phyloP scores from a whole-genome alignment of 35 echinoderm and acorn worm genomes.

The Heliocidaris erythrogramma region DNA sequence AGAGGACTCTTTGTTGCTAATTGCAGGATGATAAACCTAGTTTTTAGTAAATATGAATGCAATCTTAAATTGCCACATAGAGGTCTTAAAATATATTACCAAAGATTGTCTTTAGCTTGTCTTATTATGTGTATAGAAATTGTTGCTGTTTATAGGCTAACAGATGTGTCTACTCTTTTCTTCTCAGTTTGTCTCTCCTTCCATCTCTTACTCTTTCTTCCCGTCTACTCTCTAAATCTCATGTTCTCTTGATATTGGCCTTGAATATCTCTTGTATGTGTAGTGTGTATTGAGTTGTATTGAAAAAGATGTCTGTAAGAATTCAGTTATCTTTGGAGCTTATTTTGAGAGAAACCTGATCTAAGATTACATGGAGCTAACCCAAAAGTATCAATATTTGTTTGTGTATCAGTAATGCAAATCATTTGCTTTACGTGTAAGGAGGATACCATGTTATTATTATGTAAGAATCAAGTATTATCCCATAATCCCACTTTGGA shows the following conservation, averaged over 20 bases:
- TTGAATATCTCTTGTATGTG: background rate
- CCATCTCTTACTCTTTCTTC: background rate
- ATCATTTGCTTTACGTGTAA: background rate
- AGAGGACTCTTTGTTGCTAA: background rate
- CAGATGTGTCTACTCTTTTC: background rate
- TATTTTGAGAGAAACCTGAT: too few species aligned
- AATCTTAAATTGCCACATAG: background rate
- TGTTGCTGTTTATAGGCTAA: background rate
- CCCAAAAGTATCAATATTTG: too few species aligned
- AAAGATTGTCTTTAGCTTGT: background rate
- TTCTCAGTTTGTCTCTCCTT: too few species aligned
- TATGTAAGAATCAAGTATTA: background rate
- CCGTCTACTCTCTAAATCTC: background rate
- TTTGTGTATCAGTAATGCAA: too few species aligned
- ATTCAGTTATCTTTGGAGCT: background rate
- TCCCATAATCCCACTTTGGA: background rate
- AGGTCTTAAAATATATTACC: background rate
- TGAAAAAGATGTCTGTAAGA: background rate
- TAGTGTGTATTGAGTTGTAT: background rate
- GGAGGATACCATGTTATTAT: background rate
- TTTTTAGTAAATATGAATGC: background rate
- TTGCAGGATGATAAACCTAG: background rate
- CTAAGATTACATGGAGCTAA: too few species aligned
- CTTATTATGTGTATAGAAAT: background rate
- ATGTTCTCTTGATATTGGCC: background rate